Conservation (phyloP, 2,797 vertebrate species). For the Myiotriccus ornatus region DNA sequence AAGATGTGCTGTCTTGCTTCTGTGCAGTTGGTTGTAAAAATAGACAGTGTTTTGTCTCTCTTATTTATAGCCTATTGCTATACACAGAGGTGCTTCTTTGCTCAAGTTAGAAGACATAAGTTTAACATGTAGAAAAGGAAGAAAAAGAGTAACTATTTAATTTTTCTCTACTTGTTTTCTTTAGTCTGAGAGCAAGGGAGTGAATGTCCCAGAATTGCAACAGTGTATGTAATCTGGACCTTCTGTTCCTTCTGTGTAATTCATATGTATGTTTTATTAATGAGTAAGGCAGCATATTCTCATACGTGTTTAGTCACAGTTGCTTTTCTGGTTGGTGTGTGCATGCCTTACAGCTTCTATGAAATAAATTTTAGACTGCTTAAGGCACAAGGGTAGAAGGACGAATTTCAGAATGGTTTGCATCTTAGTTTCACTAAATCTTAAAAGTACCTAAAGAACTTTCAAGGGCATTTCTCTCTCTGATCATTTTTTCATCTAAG, state of each 20-base stretch:
- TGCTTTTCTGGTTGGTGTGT: not conserved
- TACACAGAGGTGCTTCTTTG: not conserved
- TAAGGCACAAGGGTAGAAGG: not conserved
- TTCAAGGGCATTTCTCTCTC: not conserved
- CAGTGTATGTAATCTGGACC: not conserved
- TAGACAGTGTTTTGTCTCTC: not conserved
- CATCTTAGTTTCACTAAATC: not conserved
- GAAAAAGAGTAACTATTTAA: not conserved
- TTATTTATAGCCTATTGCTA: not conserved
- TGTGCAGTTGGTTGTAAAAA: not conserved
- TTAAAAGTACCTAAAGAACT: not conserved
- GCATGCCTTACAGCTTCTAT: not conserved
- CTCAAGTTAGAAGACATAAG: not conserved
- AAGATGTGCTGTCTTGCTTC: not conserved
- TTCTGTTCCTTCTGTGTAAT: not conserved
- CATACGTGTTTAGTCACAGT: not conserved
- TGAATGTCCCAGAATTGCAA: not conserved
- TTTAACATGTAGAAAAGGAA: not conserved
- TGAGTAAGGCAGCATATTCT: not conserved
- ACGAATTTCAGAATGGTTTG: not conserved
- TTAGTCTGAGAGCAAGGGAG: not conserved
- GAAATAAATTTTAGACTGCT: not conserved
- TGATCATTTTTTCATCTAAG: not conserved
- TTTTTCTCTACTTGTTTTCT: not conserved
- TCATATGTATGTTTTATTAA: not conserved